phyloP scores from a whole-genome alignment of 1,140 invertebrate species.

The Psix sp. region DNA sequence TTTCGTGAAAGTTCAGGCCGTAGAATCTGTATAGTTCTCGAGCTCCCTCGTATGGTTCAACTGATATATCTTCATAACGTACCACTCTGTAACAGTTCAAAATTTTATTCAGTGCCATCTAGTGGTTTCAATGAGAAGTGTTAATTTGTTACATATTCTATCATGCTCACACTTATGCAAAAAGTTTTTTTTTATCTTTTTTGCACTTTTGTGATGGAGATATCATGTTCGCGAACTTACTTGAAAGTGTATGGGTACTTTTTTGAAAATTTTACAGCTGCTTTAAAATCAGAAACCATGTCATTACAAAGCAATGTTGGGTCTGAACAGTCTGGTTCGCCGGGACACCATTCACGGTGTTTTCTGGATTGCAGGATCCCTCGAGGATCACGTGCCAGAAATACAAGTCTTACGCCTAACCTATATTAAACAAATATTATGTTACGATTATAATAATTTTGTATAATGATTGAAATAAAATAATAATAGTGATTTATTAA shows the following conservation, averaged over 20 bases:
- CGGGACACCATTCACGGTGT: conserved; percentile 90
- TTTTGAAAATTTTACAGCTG: conserved; percentile 82
- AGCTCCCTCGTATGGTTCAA: conserved; percentile 84
- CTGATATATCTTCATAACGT: conserved; percentile 90
- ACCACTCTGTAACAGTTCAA: conserved; percentile 80
- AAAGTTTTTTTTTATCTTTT: neutral
- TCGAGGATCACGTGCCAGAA: conserved; percentile 89
- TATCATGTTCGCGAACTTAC: too few relatives aligned
- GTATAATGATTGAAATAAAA: too few relatives aligned
- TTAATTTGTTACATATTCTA: too few relatives aligned
- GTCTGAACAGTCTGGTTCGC: conserved; percentile 88
- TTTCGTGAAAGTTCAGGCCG: conserved; percentile 83
- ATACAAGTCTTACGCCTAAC: conserved; percentile 85
- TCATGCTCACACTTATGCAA: too few relatives aligned
- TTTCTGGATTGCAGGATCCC: conserved; percentile 90
- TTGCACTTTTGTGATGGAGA: too few relatives aligned
- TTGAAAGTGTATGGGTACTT: conserved; percentile 85
- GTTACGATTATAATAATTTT: too few relatives aligned
- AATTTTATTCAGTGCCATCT: neutral
- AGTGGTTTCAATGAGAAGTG: neutral
- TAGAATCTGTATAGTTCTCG: conserved; percentile 87
- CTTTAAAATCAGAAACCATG: conserved; percentile 88
- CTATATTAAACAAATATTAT: conserved; percentile 72
- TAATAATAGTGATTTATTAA: too few relatives aligned
- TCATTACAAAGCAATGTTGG: conserved; percentile 86